A percentile compares a stretch with the other conserved stretches of the same genome.
Evolutionary conservation across 2,797 vertebrate genomes (phyloP).

Genomic region (Pseudochromis fuscus): DNA sequence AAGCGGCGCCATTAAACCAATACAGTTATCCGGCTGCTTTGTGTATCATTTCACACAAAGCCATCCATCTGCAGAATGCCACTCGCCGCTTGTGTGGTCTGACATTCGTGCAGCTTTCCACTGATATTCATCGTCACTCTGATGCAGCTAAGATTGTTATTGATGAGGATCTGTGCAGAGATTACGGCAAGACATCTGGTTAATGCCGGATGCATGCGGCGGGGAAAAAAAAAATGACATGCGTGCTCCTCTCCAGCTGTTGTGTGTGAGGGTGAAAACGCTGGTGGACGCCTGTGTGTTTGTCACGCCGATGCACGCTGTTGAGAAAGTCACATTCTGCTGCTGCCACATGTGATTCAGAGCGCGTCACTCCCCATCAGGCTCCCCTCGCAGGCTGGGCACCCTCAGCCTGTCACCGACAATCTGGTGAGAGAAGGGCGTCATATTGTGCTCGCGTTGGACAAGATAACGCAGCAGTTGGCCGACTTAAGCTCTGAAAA

Average conservation of each 20-base stretch:
- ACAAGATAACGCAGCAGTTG: conserved; percentile 25
- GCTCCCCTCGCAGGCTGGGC: neutral
- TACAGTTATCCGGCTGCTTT: neutral
- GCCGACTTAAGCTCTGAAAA: conserved; percentile 25
- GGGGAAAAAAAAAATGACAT: conserved; percentile 25
- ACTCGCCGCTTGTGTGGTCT: neutral
- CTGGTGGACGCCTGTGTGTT: neutral
- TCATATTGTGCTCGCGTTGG: conserved; percentile 25
- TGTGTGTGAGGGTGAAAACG: neutral
- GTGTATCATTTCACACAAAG: neutral
- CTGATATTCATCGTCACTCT: conserved; percentile 11
- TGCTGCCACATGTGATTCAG: conserved; percentile 23
- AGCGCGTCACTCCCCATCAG: conserved; percentile 31
- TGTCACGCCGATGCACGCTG: conserved; percentile 2
- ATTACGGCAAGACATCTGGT: conserved; percentile 46
- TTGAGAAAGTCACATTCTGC: conserved; percentile 51
- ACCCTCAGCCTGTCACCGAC: conserved; percentile 43
- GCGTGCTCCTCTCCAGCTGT: conserved; percentile 33
- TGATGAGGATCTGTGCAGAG: conserved; percentile 28
- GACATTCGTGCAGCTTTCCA: conserved; percentile 2
- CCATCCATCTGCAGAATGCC: neutral
- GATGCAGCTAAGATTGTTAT: conserved; percentile 12
- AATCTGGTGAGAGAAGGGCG: conserved; percentile 40
- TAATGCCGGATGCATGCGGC: conserved; percentile 1
- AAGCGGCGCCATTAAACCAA: conserved; percentile 10